phyloP scores from a whole-genome alignment of 2,888 invertebrate genomes.

The Noctua comes region DNA sequence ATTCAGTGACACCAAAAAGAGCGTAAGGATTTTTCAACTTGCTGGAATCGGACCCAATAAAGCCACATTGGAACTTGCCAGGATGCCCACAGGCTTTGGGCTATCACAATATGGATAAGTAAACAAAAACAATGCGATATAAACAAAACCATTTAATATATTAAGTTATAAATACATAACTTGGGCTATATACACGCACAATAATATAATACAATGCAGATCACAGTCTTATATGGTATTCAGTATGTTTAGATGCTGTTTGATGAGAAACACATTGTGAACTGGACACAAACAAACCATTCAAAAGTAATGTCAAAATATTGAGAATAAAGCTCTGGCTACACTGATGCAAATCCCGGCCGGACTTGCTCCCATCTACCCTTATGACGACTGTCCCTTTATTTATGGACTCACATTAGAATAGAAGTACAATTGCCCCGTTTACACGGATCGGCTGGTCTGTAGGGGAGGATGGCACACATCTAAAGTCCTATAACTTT shows the following conservation, averaged over 20 bases:
- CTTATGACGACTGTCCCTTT: background rate
- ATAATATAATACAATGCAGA: conserved; percentile 75
- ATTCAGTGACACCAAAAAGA: background rate
- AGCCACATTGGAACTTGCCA: background rate
- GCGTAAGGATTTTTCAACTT: background rate
- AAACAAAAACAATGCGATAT: conserved; percentile 36
- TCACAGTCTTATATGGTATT: conserved; percentile 80
- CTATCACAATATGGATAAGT: background rate
- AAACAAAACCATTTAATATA: conserved; percentile 76
- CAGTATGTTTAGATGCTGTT: conserved; percentile 45
- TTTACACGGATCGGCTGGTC: background rate
- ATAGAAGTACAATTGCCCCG: background rate
- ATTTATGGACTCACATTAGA: background rate
- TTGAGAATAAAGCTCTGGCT: background rate
- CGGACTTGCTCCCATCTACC: background rate
- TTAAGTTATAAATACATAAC: conserved; percentile 75
- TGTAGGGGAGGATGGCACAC: background rate
- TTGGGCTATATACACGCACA: conserved; percentile 71
- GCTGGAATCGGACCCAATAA: background rate
- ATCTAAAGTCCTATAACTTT: background rate
- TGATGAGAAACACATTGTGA: conserved; percentile 35
- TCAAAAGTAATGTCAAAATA: conserved; percentile 5
- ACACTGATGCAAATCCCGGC: background rate
- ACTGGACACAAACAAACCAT: conserved; percentile 15
- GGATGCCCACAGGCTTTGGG: background rate